Evolutionary conservation across 2,888 invertebrate genomes (phyloP).

Genomic region (Aleiodes alternator): DNA sequence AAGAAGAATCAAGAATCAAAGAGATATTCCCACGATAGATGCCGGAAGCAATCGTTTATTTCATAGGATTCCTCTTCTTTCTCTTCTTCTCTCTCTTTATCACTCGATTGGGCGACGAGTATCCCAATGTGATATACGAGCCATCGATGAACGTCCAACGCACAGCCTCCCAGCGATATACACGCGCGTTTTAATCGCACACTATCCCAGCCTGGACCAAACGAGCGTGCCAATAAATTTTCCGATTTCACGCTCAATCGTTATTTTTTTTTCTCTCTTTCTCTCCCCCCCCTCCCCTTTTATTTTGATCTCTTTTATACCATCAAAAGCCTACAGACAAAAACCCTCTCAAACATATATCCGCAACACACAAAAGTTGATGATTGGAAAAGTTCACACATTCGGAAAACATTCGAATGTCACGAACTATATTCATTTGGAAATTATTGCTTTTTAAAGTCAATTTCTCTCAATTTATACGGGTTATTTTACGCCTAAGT

Average conservation of each 20-base stretch:
- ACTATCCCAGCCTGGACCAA: conserved; percentile 1
- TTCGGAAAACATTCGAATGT: not conserved
- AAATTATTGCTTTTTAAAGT: conserved; percentile 12
- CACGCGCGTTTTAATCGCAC: conserved; percentile 51
- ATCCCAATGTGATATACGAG: conserved; percentile 44
- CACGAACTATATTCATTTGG: conserved; percentile 1
- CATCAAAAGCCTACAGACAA: not conserved
- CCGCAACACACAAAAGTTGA: not conserved
- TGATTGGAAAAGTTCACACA: conserved; percentile 25
- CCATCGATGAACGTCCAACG: conserved; percentile 52
- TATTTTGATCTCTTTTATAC: conserved; percentile 14
- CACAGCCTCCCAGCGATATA: conserved; percentile 49
- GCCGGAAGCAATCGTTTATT: conserved; percentile 27
- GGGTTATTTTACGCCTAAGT: no score
- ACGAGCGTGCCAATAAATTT: conserved; percentile 51
- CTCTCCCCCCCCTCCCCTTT: not conserved
- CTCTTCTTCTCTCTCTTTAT: not conserved
- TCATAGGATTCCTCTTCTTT: conserved; percentile 3
- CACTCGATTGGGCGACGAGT: conserved; percentile 23
- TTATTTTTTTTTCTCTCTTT: conserved; percentile 38
- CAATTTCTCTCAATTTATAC: not conserved
- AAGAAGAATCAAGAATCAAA: conserved; percentile 38
- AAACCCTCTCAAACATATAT: not conserved
- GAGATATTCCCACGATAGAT: conserved; percentile 30
- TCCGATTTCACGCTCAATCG: conserved; percentile 54